Base-by-base conservation (phyloP, 2,797 vertebrate genomes). In the Aldrovandia affinis region DNA sequence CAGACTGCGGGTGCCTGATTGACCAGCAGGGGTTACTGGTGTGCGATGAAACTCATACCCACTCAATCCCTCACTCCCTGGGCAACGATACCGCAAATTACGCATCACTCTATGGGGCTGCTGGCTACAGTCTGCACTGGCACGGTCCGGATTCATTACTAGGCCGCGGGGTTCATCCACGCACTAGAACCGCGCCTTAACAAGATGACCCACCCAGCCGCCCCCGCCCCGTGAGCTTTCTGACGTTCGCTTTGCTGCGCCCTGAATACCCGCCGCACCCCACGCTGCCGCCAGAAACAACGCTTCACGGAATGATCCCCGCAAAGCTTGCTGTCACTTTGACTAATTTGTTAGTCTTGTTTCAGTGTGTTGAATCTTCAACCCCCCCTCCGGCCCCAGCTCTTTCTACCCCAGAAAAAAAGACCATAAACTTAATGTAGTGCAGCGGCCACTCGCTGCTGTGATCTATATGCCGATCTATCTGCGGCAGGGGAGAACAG, bases 321-420 rank as follows among this genome's bases (percentile, higher is more conserved):
- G 92, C 94, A 94, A 95, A 95, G 93, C 89, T 91, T 90, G 89
- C 92, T 94, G 94, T 93, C 94, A 93, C 92, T 91, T 91, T 93
- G 92, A 94, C 93, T 95, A 92, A 95, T 95, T 95, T 95, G 93
- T 95, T 94, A 92, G 94, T 93, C 92, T 93, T 93, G 91, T 94
- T 90, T 93, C 91, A 91, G 89, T 87, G 89, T 94, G 93, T 94
- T 84, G 87, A 92, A 91, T 92, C 87, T 89, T 91, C 91, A 89
- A 88, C 73, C 80, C 83, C 89, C 88, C 85, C 89, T 88, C 7
- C 52, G 22, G 25, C 44, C 55, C 28, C 15, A 50, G 10, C 59
- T 75, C 86, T 78, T 85, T 87, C 22, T 36, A 86, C 88, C 87
- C 83, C 86, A 85, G 84, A 59, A 89, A 88, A 85, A 88, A 89